Evolutionary conservation across 2,888 invertebrate genomes (phyloP).

Genomic region (Thalpophila matura): DNA sequence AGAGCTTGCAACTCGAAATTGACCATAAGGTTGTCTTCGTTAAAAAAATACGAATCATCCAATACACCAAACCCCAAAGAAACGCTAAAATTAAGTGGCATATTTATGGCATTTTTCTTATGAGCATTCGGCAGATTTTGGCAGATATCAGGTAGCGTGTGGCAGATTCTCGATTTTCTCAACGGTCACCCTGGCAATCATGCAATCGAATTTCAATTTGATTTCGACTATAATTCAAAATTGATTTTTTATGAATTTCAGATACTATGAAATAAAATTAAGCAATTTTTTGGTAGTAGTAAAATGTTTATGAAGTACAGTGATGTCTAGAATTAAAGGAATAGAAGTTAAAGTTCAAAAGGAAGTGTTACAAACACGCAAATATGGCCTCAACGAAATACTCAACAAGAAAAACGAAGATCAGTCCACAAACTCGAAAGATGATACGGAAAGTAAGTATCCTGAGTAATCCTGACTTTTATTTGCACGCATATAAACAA

Average conservation of each 20-base stretch:
- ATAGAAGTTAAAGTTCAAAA: conserved; percentile 81
- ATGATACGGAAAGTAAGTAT: conserved; percentile 82
- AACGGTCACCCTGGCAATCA: no score
- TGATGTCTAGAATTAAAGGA: conserved; percentile 85
- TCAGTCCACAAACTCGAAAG: conserved; percentile 72
- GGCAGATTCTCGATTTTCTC: no score
- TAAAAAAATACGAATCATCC: no score
- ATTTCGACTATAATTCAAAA: conserved; percentile 7
- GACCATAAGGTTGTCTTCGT: no score
- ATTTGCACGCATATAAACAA: not conserved
- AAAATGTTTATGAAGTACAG: conserved; percentile 43
- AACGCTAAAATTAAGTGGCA: no score
- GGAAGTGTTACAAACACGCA: conserved; percentile 73
- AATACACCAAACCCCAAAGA: no score
- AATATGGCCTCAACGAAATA: conserved; percentile 74
- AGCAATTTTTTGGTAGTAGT: conserved; percentile 21
- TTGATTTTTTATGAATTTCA: conserved; percentile 7
- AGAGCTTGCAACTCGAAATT: no score
- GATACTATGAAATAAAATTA: not conserved
- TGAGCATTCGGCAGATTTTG: no score
- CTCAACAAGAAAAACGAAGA: conserved; percentile 76
- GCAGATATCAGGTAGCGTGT: no score
- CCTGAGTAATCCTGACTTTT: not conserved
- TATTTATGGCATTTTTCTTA: no score
- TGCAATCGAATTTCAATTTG: no score